Evolutionary conservation across 2,888 invertebrate genomes (phyloP), one percentile per base, ranked within the genome.

Genomic region (Mystacides longicornis): DNA sequence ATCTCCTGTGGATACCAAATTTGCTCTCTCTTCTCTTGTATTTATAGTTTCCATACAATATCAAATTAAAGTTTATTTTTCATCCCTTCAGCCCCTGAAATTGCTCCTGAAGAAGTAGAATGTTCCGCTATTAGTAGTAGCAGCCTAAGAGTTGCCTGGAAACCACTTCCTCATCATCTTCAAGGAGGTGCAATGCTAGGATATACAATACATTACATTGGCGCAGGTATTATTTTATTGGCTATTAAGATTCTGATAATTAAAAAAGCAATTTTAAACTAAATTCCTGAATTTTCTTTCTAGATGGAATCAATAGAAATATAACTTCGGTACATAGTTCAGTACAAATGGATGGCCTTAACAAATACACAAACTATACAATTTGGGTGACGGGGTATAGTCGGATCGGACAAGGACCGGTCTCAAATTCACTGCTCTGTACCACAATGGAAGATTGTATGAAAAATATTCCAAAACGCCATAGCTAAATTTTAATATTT

Each of bases 311-410:
- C 0, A 75, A 76, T 74, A 70, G 71, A 54, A 77, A 77, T 57
- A 70, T 72, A 58, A 77, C 78, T 0, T 86, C 88, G 0, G 79
- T 86, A 1, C 87, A 86, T 68, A 80, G 85, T 22, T 89, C 89
- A 65, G 81, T 87, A 1, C 88, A 87, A 67, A 71, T 91, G 22
- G 89, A 89, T 67, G 82, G 83, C 1, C 72, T 93, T 46, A 80
- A 84, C 65, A 90, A 90, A 66, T 91, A 82, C 66, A 87, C 90
- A 14, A 93, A 93, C 75, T 93, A 93, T 69, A 91, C 91, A 2
- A 79, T 93, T 49, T 83, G 89, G 66, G 88, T 92, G 0, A 75
- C 89, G 64, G 92, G 91, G 0, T 91, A 85, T 68, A 93, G 92
- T 0, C 83, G 85, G 58, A 88, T 84, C 31, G 93, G 93, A 0